Evolutionary conservation across 1,140 invertebrate species (phyloP).

Genomic region (Dreissena polymorpha): DNA sequence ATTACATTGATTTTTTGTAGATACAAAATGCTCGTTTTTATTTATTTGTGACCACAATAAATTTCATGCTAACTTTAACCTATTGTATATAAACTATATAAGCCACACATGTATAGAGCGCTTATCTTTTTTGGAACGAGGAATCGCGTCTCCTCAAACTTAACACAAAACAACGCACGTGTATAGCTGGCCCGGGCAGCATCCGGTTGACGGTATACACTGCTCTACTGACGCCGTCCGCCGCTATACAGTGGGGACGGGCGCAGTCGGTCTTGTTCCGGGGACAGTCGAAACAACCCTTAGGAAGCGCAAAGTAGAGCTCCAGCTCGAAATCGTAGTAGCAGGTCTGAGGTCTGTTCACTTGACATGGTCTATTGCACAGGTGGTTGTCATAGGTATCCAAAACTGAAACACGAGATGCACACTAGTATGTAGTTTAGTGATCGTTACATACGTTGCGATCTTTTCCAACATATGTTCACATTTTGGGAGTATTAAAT

Average conservation of each 20-base stretch:
- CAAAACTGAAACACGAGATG: constrained; percentile 8
- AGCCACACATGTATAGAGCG: too few species aligned
- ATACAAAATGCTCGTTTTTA: too few species aligned
- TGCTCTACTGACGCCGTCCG: constrained; percentile 88
- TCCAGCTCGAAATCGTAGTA: constrained; percentile 87
- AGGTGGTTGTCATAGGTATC: constrained; percentile 63
- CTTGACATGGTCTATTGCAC: constrained; percentile 90
- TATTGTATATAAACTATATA: background rate
- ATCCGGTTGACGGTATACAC: constrained; percentile 92
- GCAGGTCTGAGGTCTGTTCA: constrained; percentile 84
- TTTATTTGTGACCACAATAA: too few species aligned
- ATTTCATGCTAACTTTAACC: too few species aligned
- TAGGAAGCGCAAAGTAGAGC: constrained; percentile 88
- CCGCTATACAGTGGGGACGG: constrained; percentile 89
- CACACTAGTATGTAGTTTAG: too few species aligned
- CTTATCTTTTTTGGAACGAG: too few species aligned
- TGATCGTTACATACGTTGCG: too few species aligned
- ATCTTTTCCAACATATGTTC: too few species aligned
- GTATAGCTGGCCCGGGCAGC: constrained; percentile 91
- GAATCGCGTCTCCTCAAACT: too few species aligned
- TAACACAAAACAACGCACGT: constrained; percentile 80
- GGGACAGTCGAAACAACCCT: constrained; percentile 92
- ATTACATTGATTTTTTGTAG: too few species aligned
- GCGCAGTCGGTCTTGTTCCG: constrained; percentile 88
- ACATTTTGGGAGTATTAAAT: too few species aligned